Conservation (phyloP, 2,797 vertebrate species). For the Hephaestus fuliginosus region DNA sequence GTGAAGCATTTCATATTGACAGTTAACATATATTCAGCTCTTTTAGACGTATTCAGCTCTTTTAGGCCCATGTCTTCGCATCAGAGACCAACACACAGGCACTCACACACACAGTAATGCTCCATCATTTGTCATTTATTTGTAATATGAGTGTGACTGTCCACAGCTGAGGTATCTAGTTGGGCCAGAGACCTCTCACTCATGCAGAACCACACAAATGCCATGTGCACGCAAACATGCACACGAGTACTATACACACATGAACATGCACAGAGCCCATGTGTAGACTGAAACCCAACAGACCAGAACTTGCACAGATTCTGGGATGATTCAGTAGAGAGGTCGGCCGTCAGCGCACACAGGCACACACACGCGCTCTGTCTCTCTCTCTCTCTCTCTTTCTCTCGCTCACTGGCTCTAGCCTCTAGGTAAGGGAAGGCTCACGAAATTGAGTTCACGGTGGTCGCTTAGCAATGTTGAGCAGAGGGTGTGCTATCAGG, state of each 20-base stretch:
- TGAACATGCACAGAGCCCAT: constrained; percentile 52
- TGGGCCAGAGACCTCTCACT: constrained; percentile 71
- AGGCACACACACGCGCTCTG: constrained; percentile 19
- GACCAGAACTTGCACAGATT: constrained; percentile 78
- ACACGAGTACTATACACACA: constrained; percentile 50
- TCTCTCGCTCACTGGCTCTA: constrained; percentile 50
- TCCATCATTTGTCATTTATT: constrained; percentile 78
- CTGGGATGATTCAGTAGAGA: constrained; percentile 76
- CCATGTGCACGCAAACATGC: constrained; percentile 58
- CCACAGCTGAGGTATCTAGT: constrained; percentile 79
- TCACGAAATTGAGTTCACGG: constrained; percentile 84
- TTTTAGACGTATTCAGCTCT: neutral
- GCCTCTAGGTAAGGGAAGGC: constrained; percentile 82
- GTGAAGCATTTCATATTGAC: neutral
- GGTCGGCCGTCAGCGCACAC: constrained; percentile 43
- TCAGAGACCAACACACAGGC: neutral
- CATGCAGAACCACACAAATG: constrained; percentile 73
- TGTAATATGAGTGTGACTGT: constrained; percentile 77
- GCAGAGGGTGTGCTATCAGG: constrained; percentile 84
- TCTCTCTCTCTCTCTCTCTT: constrained; percentile 28
- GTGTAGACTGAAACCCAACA: constrained; percentile 59
- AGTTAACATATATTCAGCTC: neutral
- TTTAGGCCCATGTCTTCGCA: neutral
- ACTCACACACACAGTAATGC: constrained; percentile 30
- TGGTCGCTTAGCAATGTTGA: constrained; percentile 85